A percentile compares a stretch with the other conserved stretches of the same genome.
These are phyloP conservation scores for Micromussa lordhowensis DNA, from an alignment of 92 coral and sea anemone genomes.

Conservation along the genomic window DNA sequence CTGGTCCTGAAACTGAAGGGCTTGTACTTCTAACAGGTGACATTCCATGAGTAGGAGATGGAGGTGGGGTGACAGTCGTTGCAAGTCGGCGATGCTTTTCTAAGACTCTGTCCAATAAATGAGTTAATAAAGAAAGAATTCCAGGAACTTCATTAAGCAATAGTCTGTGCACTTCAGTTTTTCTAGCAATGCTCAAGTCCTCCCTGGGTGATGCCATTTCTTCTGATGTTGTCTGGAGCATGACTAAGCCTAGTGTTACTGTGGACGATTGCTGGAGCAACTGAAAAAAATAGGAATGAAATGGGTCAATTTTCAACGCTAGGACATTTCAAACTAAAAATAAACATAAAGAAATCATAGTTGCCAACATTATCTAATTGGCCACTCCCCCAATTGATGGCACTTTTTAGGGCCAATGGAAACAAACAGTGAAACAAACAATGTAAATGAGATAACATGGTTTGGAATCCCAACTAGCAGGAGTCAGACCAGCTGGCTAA, in stretches of 20 bases:
- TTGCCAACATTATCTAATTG: no score
- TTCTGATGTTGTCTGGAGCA: slow-evolving; percentile 97
- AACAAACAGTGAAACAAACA: no score
- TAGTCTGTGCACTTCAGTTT: slow-evolving; percentile 89
- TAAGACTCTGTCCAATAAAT: slow-evolving; percentile 86
- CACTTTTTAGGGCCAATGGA: no score
- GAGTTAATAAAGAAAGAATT: slow-evolving; percentile 79
- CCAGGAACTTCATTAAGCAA: slow-evolving; percentile 89
- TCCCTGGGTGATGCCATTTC: slow-evolving; percentile 96
- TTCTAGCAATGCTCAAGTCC: slow-evolving; percentile 91
- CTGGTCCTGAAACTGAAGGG: slow-evolving; percentile 76
- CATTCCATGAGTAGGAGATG: slow-evolving; percentile 97
- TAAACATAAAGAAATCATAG: no score
- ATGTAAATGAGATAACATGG: no score
- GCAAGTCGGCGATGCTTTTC: slow-evolving; percentile 93
- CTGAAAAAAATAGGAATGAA: slow-evolving; percentile 37
- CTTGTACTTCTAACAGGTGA: slow-evolving; percentile 83
- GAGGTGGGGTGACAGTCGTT: slow-evolving; percentile 97
- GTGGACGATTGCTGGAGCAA: slow-evolving; percentile 92
- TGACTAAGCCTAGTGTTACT: slow-evolving; percentile 82
- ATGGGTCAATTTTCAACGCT: no score
- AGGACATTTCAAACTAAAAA: no score
- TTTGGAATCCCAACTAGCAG: no score
- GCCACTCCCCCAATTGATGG: no score
- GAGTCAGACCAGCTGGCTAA: no score